These are phyloP conservation scores for Hedychridium roseum DNA, from an alignment of 2,888 invertebrate species.

Conservation along the genomic window DNA sequence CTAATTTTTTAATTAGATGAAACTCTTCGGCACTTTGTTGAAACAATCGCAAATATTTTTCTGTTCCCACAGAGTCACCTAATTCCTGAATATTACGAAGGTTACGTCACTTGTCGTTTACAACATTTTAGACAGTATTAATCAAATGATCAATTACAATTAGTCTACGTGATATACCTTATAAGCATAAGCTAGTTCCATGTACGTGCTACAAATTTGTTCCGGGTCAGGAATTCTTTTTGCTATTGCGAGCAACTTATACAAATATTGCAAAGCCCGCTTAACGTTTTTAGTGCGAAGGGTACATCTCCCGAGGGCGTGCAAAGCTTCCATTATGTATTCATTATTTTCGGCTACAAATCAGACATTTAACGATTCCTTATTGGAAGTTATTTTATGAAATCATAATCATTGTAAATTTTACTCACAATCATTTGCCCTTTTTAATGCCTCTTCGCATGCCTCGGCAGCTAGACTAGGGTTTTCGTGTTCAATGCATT, in stretches of 20 bases:
- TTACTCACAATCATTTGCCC: slow-evolving; percentile 40
- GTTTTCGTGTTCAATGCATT: slow-evolving; percentile 16
- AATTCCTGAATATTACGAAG: slow-evolving; percentile 37
- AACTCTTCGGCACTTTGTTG: slow-evolving; percentile 34
- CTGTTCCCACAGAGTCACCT: slow-evolving; percentile 31
- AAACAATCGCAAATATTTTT: slow-evolving; percentile 38
- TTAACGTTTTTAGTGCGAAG: slow-evolving; percentile 28
- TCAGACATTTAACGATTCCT: neutral
- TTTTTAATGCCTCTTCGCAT: slow-evolving; percentile 33
- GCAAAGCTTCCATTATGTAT: slow-evolving; percentile 35
- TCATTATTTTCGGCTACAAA: slow-evolving; percentile 36
- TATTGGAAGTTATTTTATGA: neutral
- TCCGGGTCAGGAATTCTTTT: slow-evolving; percentile 39
- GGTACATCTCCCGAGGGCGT: slow-evolving; percentile 42
- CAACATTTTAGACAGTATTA: too few species aligned
- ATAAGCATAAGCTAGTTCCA: slow-evolving; percentile 43
- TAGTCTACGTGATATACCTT: slow-evolving; percentile 39
- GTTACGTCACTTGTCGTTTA: too few species aligned
- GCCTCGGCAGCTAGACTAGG: slow-evolving; percentile 30
- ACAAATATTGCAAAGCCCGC: slow-evolving; percentile 39
- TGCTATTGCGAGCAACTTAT: slow-evolving; percentile 38
- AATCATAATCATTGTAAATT: neutral
- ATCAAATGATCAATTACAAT: too few species aligned
- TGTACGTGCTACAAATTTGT: slow-evolving; percentile 44
- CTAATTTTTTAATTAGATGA: slow-evolving; percentile 37